Evolutionary conservation across 2,888 invertebrate species (phyloP).

Genomic region (Hesperia comma): DNA sequence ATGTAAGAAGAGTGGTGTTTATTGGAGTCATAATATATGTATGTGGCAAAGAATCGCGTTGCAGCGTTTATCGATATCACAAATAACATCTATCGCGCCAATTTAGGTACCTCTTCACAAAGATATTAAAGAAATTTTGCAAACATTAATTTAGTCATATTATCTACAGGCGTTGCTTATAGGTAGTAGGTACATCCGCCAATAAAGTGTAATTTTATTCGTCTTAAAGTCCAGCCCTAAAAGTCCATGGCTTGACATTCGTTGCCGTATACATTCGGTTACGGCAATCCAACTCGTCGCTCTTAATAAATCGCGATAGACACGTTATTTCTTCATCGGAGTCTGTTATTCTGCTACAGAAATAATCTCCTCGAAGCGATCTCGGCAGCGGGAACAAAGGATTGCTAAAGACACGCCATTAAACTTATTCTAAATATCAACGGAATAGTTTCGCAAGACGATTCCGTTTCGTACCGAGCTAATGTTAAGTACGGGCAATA

Average conservation of each 20-base stretch:
- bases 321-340: constrained; percentile 22
- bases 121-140: too few species aligned
- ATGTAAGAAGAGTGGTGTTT: too few species aligned
- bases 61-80: too few species aligned
- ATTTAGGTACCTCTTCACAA: too few species aligned
- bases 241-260: not conserved
- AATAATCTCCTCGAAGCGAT: constrained; percentile 6
- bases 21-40: too few species aligned
- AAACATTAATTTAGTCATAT: too few species aligned
- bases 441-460: constrained; percentile 46
- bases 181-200: too few species aligned
- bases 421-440: constrained; percentile 62
- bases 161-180: too few species aligned
- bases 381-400: constrained; percentile 53
- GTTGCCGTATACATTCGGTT: not conserved
- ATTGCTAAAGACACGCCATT: constrained; percentile 51
- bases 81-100: too few species aligned
- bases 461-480: constrained; percentile 4
- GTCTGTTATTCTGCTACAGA: constrained; percentile 1
- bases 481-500: not conserved
- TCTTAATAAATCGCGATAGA: constrained; percentile 8
- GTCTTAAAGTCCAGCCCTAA: too few species aligned
- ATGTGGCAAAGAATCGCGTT: too few species aligned
- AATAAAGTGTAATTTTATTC: too few species aligned
- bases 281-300: not conserved